Evolutionary conservation across 2,797 vertebrate genomes (phyloP).

Genomic region (Tachyglossus aculeatus): DNA sequence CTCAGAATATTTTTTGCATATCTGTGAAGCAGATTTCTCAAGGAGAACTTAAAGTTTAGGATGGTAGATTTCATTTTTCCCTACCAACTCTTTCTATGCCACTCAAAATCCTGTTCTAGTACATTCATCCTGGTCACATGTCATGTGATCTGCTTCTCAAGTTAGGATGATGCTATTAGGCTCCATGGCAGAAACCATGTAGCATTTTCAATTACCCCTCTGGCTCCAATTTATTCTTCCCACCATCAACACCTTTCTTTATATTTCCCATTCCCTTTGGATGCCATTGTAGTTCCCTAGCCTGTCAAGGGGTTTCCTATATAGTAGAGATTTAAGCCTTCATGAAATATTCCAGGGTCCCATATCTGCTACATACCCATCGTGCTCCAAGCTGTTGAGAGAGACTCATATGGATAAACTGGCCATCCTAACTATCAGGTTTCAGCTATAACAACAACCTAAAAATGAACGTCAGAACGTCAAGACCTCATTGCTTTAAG

Average conservation of each 20-base stretch:
- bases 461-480: neutral
- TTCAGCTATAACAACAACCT: neutral
- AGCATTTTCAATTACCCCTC: conserved; percentile 31
- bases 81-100: neutral
- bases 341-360: conserved; percentile 34
- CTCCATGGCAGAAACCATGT: conserved; percentile 60
- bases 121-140: conserved; percentile 24
- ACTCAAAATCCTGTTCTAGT: neutral
- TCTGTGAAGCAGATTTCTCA: no score
- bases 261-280: conserved; percentile 57
- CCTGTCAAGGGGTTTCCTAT: conserved; percentile 64
- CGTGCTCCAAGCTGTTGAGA: neutral
- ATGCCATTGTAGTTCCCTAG: conserved; percentile 14
- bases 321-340: conserved; percentile 6
- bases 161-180: conserved; percentile 50
- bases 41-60: no score
- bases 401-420: neutral
- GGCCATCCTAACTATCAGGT: rapidly evolving
- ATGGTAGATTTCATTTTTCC: neutral
- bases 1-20: no score
- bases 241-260: conserved; percentile 59
- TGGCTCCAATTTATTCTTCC: conserved; percentile 34
- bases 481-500: neutral
- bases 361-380: neutral
- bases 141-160: conserved; percentile 40